Evolutionary conservation across 2,888 invertebrate species (phyloP).

Genomic region (Aporophyla lueneburgensis): DNA sequence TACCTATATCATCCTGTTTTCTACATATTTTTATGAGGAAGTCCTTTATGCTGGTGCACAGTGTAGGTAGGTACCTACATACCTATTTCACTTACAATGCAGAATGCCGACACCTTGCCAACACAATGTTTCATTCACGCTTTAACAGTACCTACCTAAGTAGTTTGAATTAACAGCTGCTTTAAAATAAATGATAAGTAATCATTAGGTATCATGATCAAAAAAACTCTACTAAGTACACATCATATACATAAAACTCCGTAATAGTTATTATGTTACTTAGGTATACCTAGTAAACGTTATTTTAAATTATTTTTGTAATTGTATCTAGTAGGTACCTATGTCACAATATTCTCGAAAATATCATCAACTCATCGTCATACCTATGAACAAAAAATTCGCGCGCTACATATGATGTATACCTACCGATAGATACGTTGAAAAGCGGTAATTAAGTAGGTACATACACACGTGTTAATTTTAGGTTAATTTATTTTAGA

Average conservation of each 20-base stretch:
- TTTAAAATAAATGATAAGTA: no score
- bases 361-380: conserved; percentile 19
- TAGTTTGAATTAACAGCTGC: no score
- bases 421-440: not conserved
- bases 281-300: no score
- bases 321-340: no score
- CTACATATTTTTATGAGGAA: not conserved
- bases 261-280: no score
- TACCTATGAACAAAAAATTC: conserved; percentile 26
- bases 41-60: not conserved
- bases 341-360: conserved; percentile 27
- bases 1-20: not conserved
- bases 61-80: no score
- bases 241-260: no score
- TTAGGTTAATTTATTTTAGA: conserved; percentile 46
- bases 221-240: no score
- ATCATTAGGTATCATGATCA: no score
- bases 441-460: not conserved
- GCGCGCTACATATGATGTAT: not conserved
- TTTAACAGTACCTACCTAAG: no score
- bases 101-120: not conserved
- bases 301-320: not conserved
- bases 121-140: conserved; percentile 1
- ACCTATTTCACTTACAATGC: not conserved
- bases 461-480: conserved; percentile 51